These are phyloP conservation scores for Lepidurus arcticus DNA, from an alignment of 1,140 invertebrate species.

Conservation along the genomic window DNA sequence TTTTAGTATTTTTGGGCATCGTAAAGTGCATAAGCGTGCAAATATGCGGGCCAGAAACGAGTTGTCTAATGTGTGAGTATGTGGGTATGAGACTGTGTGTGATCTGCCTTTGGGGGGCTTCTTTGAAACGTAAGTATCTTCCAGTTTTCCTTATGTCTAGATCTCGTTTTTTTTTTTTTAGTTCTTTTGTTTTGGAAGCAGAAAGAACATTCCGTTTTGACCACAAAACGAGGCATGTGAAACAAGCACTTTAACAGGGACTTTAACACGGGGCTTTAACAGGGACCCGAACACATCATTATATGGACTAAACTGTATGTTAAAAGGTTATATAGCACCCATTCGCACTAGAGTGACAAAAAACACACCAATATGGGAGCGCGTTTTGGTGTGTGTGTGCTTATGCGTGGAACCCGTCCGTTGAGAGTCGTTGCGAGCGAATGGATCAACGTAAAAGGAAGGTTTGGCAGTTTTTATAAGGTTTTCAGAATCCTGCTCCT, in stretches of 20 bases:
- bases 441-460: too few relatives aligned
- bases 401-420: too few relatives aligned
- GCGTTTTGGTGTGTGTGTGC: too few relatives aligned
- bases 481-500: too few relatives aligned
- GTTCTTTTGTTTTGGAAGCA: not conserved
- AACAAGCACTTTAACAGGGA: not conserved
- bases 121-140: not conserved
- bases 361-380: not conserved
- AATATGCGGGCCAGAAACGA: not conserved
- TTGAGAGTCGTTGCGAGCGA: too few relatives aligned
- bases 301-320: constrained; percentile 3
- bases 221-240: not conserved
- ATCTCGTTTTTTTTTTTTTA: not conserved
- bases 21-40: not conserved
- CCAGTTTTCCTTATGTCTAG: not conserved
- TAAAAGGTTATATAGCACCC: constrained; percentile 14
- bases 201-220: not conserved
- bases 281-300: not conserved
- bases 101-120: not conserved
- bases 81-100: not conserved
- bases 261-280: not conserved
- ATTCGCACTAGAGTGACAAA: constrained; percentile 15
- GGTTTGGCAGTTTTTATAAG: too few relatives aligned
- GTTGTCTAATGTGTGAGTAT: not conserved
- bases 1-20: not conserved